Evolutionary conservation across 2,113 vertebrate genomes (phyloP).

Genomic region (Petrocephalus zakoni): DNA sequence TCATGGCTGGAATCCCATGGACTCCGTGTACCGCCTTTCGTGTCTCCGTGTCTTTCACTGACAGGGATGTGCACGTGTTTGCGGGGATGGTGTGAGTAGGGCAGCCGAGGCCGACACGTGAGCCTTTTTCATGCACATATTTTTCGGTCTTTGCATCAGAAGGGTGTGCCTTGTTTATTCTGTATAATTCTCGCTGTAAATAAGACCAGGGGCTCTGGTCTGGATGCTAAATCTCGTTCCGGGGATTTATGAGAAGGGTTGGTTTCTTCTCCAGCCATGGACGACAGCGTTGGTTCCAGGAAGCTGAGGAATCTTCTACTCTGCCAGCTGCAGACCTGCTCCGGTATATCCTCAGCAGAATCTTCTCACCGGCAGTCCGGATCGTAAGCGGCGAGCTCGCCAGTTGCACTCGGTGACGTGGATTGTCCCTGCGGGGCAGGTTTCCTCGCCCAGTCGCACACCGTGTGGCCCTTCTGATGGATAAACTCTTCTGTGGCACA

Average conservation of each 20-base stretch:
- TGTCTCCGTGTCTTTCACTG: not conserved
- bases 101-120: not conserved
- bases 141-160: not conserved
- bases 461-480: not conserved
- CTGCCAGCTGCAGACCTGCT: not conserved
- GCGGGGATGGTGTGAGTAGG: not conserved
- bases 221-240: not conserved
- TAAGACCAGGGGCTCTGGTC: not conserved
- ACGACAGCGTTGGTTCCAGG: not conserved
- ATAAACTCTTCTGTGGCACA: not conserved
- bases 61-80: not conserved
- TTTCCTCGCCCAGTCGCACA: not conserved
- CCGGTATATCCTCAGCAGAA: not conserved
- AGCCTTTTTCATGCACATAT: not conserved
- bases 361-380: not conserved
- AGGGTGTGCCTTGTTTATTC: not conserved
- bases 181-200: not conserved
- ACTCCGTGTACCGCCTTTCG: not conserved
- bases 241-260: not conserved
- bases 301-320: not conserved
- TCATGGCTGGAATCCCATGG: slow-evolving; percentile 16
- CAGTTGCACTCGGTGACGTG: not conserved
- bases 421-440: not conserved
- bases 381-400: not conserved
- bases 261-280: not conserved